Conservation (phyloP, 2,888 invertebrate genomes). For the Drosophila siamana region DNA sequence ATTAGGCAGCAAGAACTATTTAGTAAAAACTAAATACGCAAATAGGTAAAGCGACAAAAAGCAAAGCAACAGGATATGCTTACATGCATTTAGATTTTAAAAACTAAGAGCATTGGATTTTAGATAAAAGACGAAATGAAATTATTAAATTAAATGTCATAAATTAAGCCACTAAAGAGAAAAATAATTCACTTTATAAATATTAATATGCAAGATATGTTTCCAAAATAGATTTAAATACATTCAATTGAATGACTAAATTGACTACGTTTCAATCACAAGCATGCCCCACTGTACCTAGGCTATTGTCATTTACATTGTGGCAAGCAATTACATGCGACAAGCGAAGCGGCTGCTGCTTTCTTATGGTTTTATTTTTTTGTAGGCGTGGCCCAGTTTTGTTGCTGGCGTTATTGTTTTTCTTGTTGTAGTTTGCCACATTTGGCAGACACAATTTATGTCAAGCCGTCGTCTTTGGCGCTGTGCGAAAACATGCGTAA, state of each 20-base stretch:
- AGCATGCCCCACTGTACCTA: slow-evolving; percentile 61
- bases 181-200: no score
- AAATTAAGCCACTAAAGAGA: no score
- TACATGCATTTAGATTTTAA: no score
- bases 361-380: slow-evolving; percentile 66
- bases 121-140: no score
- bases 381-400: slow-evolving; percentile 77
- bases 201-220: no score
- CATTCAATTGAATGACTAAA: no score
- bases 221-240: no score
- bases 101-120: no score
- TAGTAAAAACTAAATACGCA: no score
- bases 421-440: slow-evolving; percentile 73
- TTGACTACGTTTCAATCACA: neutral
- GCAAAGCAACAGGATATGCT: no score
- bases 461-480: slow-evolving; percentile 72
- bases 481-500: slow-evolving; percentile 80
- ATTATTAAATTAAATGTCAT: no score
- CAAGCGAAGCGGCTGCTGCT: slow-evolving; percentile 69
- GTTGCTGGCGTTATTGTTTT: slow-evolving; percentile 36
- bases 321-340: slow-evolving; percentile 76
- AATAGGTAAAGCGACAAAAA: no score
- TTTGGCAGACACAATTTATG: slow-evolving; percentile 77
- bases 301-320: slow-evolving; percentile 78
- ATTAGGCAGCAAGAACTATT: neutral